A percentile compares a stretch with the other conserved stretches of the same genome.
Evolutionary conservation across 2,113 vertebrate species (phyloP).

Genomic region (Indicator indicator): DNA sequence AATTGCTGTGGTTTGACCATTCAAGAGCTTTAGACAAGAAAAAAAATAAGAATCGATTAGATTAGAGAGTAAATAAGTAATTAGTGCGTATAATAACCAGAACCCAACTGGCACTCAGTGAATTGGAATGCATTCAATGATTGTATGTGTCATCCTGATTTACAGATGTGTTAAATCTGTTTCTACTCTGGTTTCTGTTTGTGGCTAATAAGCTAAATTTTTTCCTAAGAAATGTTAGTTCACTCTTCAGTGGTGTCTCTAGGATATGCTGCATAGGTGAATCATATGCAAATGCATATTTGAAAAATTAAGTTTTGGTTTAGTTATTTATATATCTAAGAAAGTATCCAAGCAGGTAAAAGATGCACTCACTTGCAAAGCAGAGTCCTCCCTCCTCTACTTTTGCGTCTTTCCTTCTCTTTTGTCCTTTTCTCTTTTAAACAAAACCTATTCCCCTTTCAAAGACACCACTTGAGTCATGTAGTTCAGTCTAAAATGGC

Average conservation of each 20-base stretch:
- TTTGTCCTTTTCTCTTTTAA: not conserved
- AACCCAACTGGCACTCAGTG: not conserved
- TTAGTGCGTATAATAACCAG: not conserved
- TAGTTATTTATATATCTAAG: not conserved
- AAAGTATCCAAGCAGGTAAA: not conserved
- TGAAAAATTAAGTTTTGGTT: not conserved
- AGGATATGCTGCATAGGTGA: not conserved
- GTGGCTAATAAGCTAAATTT: not conserved
- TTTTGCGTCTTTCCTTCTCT: not conserved
- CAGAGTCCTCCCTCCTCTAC: not conserved
- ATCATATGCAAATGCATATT: not conserved
- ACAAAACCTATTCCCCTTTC: not conserved
- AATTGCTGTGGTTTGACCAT: not conserved
- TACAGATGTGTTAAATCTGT: not conserved
- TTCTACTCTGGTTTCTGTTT: not conserved
- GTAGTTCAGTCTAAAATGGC: not conserved
- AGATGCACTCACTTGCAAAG: not conserved
- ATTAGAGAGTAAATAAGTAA: not conserved
- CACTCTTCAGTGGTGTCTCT: not conserved
- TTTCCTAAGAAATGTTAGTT: not conserved
- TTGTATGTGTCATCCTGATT: not conserved
- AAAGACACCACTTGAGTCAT: not conserved
- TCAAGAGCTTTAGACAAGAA: not conserved
- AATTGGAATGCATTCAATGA: not conserved
- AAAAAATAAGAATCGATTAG: not conserved